Percentiles rank a stretch among this genome's conserved stretches.
phyloP scores from a whole-genome alignment of 2,888 invertebrate genomes.

The Cataglyphis cursor region DNA sequence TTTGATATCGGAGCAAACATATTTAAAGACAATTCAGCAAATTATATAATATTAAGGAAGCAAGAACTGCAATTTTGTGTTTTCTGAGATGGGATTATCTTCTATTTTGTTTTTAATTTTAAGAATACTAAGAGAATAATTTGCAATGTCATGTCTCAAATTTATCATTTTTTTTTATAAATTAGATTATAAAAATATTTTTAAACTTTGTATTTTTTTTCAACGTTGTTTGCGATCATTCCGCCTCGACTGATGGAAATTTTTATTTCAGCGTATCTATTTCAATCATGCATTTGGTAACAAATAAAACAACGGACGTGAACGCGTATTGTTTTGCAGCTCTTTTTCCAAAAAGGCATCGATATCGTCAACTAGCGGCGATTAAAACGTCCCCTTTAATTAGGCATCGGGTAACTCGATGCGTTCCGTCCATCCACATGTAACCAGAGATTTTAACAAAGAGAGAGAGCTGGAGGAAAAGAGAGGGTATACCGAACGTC shows the following conservation, averaged over 20 bases:
- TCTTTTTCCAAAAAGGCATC: constrained; percentile 25
- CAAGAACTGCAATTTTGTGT: not conserved
- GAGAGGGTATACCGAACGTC: constrained; percentile 41
- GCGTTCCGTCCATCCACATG: constrained; percentile 64
- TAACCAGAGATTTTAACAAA: constrained; percentile 72
- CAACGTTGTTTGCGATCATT: not conserved
- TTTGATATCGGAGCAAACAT: not conserved
- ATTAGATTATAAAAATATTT: not conserved
- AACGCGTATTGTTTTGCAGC: constrained; percentile 18
- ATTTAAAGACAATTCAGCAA: not conserved
- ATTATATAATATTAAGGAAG: not conserved
- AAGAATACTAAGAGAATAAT: not conserved
- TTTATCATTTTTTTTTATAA: not conserved
- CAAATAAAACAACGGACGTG: not conserved
- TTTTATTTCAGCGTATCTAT: not conserved
- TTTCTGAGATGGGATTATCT: not conserved
- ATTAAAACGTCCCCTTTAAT: constrained; percentile 63
- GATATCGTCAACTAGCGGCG: constrained; percentile 55
- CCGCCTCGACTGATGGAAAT: not conserved
- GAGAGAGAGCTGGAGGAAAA: not conserved
- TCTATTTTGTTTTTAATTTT: not conserved
- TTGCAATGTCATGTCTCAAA: too few species aligned
- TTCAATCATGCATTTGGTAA: not conserved
- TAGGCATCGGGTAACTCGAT: constrained; percentile 65
- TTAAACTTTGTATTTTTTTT: not conserved